Percentiles rank a stretch among this genome's conserved stretches.
Evolutionary conservation across 2,888 invertebrate genomes (phyloP).

Genomic region (Stenurella melanura): DNA sequence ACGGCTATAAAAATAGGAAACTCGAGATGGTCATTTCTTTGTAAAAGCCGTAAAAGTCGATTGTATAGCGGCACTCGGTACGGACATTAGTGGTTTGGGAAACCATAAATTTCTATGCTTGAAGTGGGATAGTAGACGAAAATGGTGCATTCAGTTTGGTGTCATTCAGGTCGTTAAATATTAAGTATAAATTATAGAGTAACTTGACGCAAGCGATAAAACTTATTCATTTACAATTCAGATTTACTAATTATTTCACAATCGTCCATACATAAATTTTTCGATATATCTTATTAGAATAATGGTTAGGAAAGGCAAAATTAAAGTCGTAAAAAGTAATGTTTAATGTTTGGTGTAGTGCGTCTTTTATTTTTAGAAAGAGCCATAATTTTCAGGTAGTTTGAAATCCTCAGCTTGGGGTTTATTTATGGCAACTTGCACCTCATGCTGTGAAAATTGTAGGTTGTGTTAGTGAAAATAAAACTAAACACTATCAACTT

Average conservation of each 20-base stretch:
- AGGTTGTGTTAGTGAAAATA: slow-evolving; percentile 5
- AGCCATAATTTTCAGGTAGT: slow-evolving; percentile 23
- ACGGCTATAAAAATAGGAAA: slow-evolving; percentile 24
- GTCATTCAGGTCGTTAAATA: background rate
- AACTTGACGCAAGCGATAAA: slow-evolving; percentile 30
- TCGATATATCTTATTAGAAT: slow-evolving; percentile 15
- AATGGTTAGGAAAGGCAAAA: slow-evolving; percentile 20
- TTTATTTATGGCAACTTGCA: slow-evolving; percentile 16
- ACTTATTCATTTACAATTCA: slow-evolving; percentile 38
- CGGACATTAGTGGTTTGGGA: background rate
- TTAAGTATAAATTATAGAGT: slow-evolving; percentile 32
- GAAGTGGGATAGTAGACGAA: background rate
- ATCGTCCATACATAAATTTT: slow-evolving; percentile 20
- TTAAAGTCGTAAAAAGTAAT: slow-evolving; percentile 12
- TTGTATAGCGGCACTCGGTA: slow-evolving; percentile 4
- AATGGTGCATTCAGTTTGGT: background rate
- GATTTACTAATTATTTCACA: slow-evolving; percentile 36
- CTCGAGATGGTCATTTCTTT: slow-evolving; percentile 7
- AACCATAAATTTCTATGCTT: slow-evolving; percentile 7
- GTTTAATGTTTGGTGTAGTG: slow-evolving; percentile 15
- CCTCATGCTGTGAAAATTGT: slow-evolving; percentile 31
- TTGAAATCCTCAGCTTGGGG: background rate
- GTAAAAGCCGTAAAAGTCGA: slow-evolving; percentile 8
- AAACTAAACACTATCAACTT: slow-evolving; percentile 18
- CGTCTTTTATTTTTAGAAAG: slow-evolving; percentile 19